Base-by-base conservation (phyloP, 2,113 vertebrate genomes). In the Boleophthalmus pectinirostris region DNA sequence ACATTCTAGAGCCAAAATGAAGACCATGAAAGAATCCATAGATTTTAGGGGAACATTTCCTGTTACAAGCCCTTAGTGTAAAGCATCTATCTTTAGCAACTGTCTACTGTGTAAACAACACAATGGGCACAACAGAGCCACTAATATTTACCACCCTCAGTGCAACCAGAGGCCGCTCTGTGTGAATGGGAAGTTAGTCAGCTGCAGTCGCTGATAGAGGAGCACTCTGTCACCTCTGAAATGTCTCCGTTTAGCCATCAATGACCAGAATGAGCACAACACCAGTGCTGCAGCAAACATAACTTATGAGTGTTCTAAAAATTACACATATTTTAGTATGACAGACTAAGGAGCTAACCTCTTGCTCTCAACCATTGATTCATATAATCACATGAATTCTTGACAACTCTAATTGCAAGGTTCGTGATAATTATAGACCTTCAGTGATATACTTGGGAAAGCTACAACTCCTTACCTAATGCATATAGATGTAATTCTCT, bases 121-220 rank as follows among this genome's bases (percentile, higher is more conserved):
- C 80, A 80, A 87, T 84, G 75, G 70, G 78, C 79, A 73, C 77
- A 81, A 85, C 85, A 78, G 80, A 78, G 66, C 70, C 68, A 78
- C 72, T 73, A 73, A 86, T 89, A 87, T 89, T 90, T 83, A 81
- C 86, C 83, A 84, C 79, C 79, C 53, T 75, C 74, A 68, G 82
- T 46, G 35, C 16, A 25, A 82, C 83, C 83, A 63, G 74, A 81
- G 73, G 72, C 69, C 63, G 53, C 57, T 70, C 86, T 87, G 63
- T 84, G 74, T 87, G 87, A 89, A 89, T 87, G 82, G 82, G 79
- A 85, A 82, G 86, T 85, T 83, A 81, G 76, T 89, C 82, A 85
- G 86, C 89, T 90, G 88, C 65, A 58, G 71, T 56, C 12, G 9
- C 80, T 81, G 86, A 89, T 83, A 87, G 67, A 69, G 70, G n/a